These are phyloP conservation scores for Trichogramma pretiosum DNA, from an alignment of 1,140 invertebrate species.

Conservation along the genomic window DNA sequence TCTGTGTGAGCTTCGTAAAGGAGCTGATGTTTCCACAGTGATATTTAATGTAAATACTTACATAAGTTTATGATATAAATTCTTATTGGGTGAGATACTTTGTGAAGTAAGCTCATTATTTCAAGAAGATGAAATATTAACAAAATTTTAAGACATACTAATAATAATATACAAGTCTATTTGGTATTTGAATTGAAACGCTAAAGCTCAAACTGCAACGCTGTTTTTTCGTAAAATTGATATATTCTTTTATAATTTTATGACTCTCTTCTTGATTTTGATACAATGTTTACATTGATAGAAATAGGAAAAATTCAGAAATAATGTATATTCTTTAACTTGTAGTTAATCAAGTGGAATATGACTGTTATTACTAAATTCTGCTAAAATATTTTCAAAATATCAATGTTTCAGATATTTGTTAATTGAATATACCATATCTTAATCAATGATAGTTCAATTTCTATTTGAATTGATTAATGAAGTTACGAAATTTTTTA, in stretches of 20 bases:
- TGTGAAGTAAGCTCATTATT: background rate
- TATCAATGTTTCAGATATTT: too few relatives aligned
- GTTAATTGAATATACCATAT: too few relatives aligned
- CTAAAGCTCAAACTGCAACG: background rate
- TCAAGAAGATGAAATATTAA: background rate
- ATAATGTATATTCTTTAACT: too few relatives aligned
- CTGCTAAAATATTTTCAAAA: too few relatives aligned
- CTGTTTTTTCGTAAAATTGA: constrained; percentile 6
- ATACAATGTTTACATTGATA: constrained; percentile 29
- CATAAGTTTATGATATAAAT: constrained; percentile 29
- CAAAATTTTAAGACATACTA: constrained; percentile 1
- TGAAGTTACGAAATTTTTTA: too few relatives aligned
- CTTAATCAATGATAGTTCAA: too few relatives aligned
- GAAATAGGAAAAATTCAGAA: background rate
- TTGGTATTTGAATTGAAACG: background rate
- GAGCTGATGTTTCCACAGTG: constrained; percentile 29
- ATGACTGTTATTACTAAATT: constrained; percentile 2
- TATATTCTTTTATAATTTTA: constrained; percentile 9
- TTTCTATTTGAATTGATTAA: too few relatives aligned
- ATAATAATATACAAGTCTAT: constrained; percentile 8
- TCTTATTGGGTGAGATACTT: constrained; percentile 7
- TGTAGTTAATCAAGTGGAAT: constrained; percentile 5
- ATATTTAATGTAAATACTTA: constrained; percentile 34
- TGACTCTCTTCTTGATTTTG: constrained; percentile 29
- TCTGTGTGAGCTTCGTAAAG: constrained; percentile 26